Evolutionary conservation across 2,113 vertebrate genomes (phyloP).

Genomic region (Cinclus mexicanus): DNA sequence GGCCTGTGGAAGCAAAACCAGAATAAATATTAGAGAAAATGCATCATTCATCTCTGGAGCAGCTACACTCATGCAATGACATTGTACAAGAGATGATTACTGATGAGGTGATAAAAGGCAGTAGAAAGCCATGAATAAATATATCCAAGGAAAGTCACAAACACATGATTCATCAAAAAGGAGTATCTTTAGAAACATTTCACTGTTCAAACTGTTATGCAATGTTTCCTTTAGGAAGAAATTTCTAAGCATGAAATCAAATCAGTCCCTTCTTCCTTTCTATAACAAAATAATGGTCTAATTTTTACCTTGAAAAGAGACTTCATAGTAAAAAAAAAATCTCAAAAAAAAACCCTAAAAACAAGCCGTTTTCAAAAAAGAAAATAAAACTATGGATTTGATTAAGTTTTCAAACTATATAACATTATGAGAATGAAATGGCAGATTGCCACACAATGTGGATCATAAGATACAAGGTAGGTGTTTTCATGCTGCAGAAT

Average conservation of each 20-base stretch:
- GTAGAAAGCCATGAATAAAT: neutral
- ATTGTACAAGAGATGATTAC: neutral
- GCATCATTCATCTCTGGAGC: neutral
- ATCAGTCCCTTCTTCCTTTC: neutral
- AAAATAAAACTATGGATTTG: neutral
- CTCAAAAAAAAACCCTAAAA: neutral
- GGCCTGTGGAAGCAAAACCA: neutral
- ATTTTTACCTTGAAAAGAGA: neutral
- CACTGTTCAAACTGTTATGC: neutral
- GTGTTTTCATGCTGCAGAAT: neutral
- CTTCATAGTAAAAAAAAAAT: neutral
- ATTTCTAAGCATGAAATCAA: neutral
- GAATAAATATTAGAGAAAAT: neutral
- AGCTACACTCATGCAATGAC: neutral
- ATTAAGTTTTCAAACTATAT: neutral
- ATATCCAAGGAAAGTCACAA: constrained; percentile 3
- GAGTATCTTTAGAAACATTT: neutral
- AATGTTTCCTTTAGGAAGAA: neutral
- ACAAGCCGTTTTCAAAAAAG: neutral
- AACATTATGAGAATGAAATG: neutral
- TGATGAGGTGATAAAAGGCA: constrained; percentile 30
- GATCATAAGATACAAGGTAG: neutral
- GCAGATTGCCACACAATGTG: neutral
- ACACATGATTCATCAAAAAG: constrained; percentile 12
- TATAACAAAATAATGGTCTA: neutral